Percentiles rank a stretch among this genome's conserved stretches.
Conservation (phyloP, 2,797 vertebrate genomes). For the Coregonus ussuriensis region DNA sequence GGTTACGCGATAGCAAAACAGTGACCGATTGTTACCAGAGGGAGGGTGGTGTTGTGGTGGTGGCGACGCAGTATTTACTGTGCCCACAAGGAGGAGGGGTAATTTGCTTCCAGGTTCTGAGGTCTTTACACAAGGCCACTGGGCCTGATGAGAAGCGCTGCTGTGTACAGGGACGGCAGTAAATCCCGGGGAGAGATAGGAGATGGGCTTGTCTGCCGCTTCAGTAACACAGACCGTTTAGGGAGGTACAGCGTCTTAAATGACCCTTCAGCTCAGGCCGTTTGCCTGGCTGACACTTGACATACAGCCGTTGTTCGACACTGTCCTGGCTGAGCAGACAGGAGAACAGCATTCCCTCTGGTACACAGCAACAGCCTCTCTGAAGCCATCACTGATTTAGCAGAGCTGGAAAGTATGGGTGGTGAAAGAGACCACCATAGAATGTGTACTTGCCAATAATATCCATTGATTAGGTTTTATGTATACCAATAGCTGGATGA, state of each 20-base stretch:
- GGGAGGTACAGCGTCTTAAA: constrained; percentile 3
- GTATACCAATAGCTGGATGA: background rate
- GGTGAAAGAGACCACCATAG: background rate
- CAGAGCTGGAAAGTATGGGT: background rate
- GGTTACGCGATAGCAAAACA: constrained; percentile 27
- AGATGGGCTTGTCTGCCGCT: constrained; percentile 1
- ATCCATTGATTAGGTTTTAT: background rate
- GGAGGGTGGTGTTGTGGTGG: background rate
- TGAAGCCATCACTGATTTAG: background rate
- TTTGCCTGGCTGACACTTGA: constrained; percentile 12
- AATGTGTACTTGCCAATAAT: background rate
- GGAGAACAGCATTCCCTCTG: constrained; percentile 3
- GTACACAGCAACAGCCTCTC: too few species aligned
- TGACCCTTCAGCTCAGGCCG: background rate
- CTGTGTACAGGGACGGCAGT: constrained; percentile 10
- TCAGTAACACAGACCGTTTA: background rate
- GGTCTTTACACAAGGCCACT: constrained; percentile 37
- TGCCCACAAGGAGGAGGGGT: constrained; percentile 23
- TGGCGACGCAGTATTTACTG: background rate
- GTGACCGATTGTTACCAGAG: constrained; percentile 9
- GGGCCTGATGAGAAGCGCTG: constrained; percentile 33
- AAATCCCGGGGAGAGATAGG: constrained; percentile 25
- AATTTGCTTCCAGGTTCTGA: constrained; percentile 29
- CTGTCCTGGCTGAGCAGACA: background rate
- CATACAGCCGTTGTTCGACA: background rate